Evolutionary conservation across 2,888 invertebrate species (phyloP).

Genomic region (Antheraea yamamai): DNA sequence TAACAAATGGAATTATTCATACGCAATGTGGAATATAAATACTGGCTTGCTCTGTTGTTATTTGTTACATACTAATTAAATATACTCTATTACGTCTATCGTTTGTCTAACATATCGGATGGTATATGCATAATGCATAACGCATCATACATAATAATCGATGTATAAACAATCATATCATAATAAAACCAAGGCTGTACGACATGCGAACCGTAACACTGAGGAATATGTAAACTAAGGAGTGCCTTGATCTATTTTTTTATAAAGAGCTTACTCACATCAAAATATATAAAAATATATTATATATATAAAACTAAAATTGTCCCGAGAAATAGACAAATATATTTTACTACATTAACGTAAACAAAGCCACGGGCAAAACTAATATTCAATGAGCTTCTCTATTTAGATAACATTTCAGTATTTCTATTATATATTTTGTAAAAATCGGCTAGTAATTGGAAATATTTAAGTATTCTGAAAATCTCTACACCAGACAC

Average conservation of each 20-base stretch:
- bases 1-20: no score
- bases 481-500: no score
- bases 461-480: no score
- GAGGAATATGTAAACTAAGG: no score
- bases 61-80: not conserved
- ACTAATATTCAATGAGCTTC: no score
- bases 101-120: not conserved
- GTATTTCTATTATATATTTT: no score
- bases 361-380: no score
- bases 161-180: slow-evolving; percentile 29
- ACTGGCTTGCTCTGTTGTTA: not conserved
- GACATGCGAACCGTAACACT: not conserved
- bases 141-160: slow-evolving; percentile 20
- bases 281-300: not conserved
- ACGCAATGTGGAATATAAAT: not conserved
- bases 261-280: not conserved
- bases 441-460: no score
- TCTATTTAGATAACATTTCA: no score
- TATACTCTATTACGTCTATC: not conserved
- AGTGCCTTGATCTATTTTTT: not conserved
- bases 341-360: no score
- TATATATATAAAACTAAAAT: no score
- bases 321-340: no score
- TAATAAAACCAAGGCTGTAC: slow-evolving; percentile 27
- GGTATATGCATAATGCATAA: slow-evolving; percentile 32